These are phyloP conservation scores for Crotalus adamanteus DNA, from an alignment of 2,797 vertebrate genomes.

Conservation along the genomic window DNA sequence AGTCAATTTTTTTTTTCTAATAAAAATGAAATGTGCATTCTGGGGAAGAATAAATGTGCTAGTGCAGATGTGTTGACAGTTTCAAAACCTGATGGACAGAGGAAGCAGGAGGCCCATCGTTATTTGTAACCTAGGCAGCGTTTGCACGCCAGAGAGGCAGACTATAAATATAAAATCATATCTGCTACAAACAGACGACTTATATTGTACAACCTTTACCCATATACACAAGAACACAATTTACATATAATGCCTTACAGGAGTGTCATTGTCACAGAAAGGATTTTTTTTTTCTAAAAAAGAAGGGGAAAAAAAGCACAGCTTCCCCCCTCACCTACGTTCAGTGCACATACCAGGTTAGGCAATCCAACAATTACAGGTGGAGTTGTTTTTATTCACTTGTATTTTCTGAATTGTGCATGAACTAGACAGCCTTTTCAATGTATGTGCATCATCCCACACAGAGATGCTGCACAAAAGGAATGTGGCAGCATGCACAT, in stretches of 20 bases:
- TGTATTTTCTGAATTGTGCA: rapidly evolving
- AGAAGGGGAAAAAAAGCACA: slow-evolving; percentile 29
- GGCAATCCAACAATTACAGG: slow-evolving; percentile 10
- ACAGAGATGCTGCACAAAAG: neutral
- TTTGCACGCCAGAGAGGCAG: slow-evolving; percentile 39
- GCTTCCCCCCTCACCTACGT: slow-evolving; percentile 14
- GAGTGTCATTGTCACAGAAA: slow-evolving; percentile 54
- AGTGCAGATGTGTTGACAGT: slow-evolving; percentile 11
- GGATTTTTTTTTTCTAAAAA: neutral
- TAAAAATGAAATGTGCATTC: neutral
- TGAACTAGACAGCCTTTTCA: slow-evolving; percentile 18
- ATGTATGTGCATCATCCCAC: neutral
- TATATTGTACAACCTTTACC: slow-evolving; percentile 75
- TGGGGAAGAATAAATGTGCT: neutral
- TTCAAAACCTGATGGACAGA: neutral
- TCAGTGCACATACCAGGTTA: slow-evolving; percentile 23
- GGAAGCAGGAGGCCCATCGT: neutral
- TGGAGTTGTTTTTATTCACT: slow-evolving; percentile 2
- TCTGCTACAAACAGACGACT: slow-evolving; percentile 77
- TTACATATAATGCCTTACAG: slow-evolving; percentile 72
- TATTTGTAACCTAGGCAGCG: slow-evolving; percentile 29
- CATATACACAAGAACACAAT: slow-evolving; percentile 81
- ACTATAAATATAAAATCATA: slow-evolving; percentile 77
- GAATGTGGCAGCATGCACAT: neutral
- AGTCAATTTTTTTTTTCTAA: neutral